Evolutionary conservation across 2,888 invertebrate species (phyloP).

Genomic region (Lasius platythorax): DNA sequence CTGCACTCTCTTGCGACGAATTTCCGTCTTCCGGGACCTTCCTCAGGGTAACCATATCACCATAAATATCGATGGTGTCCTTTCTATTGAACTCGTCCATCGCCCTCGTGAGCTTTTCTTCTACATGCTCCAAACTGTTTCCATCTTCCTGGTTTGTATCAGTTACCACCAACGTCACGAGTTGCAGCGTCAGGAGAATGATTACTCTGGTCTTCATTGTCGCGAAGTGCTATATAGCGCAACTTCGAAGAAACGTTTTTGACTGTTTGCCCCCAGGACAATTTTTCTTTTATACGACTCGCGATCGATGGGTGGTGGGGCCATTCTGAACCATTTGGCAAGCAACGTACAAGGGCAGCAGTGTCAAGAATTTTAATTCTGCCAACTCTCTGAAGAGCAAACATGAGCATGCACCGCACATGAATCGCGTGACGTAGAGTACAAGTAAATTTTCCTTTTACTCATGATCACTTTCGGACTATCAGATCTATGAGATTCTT

Average conservation of each 20-base stretch:
- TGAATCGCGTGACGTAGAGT: slow-evolving; percentile 64
- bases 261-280: slow-evolving; percentile 79
- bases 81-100: slow-evolving; percentile 80
- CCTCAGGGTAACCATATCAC: slow-evolving; percentile 80
- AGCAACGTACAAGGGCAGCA: slow-evolving; percentile 76
- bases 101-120: slow-evolving; percentile 76
- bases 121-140: slow-evolving; percentile 68
- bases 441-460: slow-evolving; percentile 81
- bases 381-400: slow-evolving; percentile 41
- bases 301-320: slow-evolving; percentile 81
- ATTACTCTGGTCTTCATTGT: slow-evolving; percentile 62
- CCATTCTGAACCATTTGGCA: slow-evolving; percentile 84
- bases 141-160: slow-evolving; percentile 6
- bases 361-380: slow-evolving; percentile 84
- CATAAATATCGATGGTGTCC: slow-evolving; percentile 78
- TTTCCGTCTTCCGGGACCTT: slow-evolving; percentile 75
- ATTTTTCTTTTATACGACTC: slow-evolving; percentile 83
- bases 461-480: slow-evolving; percentile 79
- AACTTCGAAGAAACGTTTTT: slow-evolving; percentile 73
- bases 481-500: slow-evolving; percentile 12
- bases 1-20: slow-evolving; percentile 65
- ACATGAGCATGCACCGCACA: slow-evolving; percentile 40
- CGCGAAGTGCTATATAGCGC: slow-evolving; percentile 45
- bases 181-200: slow-evolving; percentile 49
- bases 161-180: slow-evolving; percentile 24